Base-by-base conservation (phyloP, 2,113 vertebrate genomes). In the Cyprinus carpio region DNA sequence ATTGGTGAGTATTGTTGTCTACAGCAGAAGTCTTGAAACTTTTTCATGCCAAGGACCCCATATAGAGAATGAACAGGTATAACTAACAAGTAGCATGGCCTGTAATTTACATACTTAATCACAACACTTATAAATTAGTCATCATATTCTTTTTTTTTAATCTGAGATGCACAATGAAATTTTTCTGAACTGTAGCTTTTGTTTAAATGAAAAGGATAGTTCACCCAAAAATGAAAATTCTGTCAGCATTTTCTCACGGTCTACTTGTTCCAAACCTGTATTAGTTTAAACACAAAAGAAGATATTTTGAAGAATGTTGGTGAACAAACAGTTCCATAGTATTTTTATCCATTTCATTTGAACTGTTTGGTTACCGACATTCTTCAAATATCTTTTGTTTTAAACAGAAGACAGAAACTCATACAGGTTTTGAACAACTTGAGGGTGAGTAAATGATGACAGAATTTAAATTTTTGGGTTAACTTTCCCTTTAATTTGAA, bases 1-100 rank as follows among this genome's bases (percentile, higher is more conserved):
- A 94, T 99, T 91, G 95, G 98, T 99, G 93, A 96, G 97, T 91
- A 75, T 11, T 81, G 25, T 23, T 8, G 29, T 20, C 31, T 62
- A 62, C n/a, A 62, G 23, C 60, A 62, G 60, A 62, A 62, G 20
- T 13, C 25, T 65, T 65, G 5, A 15, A 20, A 18, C 4, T 11
- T 23, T 37, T 20, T 37, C 31, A 40, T 18, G 15, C 29, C 16
- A 69, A 20, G 8, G 4, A 34, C 4, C 4, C 9, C 4, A 12
- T 40, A 40, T 40, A 40, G 67, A 71, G 65, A 69, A 16, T 34
- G 16, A 23, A 9, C 31, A 23, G 20, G 20, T n/a, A 40, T 37
- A 23, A 60, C 56, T n/a, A 60, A n/a, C 56, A 40, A 71, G 67
- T 37, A 23, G 67, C 65, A 34, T 34, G 65, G 65, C 65, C 16